These are phyloP conservation scores for Syngnathus scovelli DNA, from an alignment of 2,113 vertebrate genomes.

Conservation along the genomic window DNA sequence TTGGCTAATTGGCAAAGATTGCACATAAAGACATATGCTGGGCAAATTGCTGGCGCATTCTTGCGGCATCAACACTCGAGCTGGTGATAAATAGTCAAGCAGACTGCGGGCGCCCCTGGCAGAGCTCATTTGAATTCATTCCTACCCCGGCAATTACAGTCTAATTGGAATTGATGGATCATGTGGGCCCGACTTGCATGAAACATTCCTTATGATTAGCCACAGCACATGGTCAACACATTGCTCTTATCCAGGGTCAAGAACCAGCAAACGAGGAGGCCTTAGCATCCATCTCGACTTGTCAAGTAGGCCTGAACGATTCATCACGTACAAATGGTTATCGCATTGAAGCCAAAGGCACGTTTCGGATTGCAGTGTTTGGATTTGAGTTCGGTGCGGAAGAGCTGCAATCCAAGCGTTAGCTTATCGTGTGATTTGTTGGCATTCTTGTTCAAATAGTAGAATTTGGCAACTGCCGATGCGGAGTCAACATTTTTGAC, in stretches of 20 bases:
- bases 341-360: no score
- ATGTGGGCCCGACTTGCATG: slow-evolving; percentile 61
- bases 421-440: no score
- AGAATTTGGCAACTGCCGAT: no score
- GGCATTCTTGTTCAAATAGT: no score
- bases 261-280: slow-evolving; percentile 40
- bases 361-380: no score
- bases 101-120: slow-evolving; percentile 29
- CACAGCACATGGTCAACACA: slow-evolving; percentile 50
- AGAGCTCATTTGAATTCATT: slow-evolving; percentile 60
- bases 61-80: slow-evolving; percentile 39
- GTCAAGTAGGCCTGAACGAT: neutral
- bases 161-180: slow-evolving; percentile 68
- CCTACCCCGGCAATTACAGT: slow-evolving; percentile 56
- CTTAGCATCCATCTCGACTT: neutral
- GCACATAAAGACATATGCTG: slow-evolving; percentile 31
- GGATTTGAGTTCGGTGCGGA: no score
- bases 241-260: slow-evolving; percentile 55
- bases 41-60: slow-evolving; percentile 25
- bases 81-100: slow-evolving; percentile 40
- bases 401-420: no score
- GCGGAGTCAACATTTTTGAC: no score
- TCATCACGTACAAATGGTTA: no score
- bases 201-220: slow-evolving; percentile 65
- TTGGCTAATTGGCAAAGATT: slow-evolving; percentile 45